A percentile compares a stretch with the other conserved stretches of the same genome.
Evolutionary conservation across 1,140 invertebrate genomes (phyloP).

Genomic region (Helicoverpa zea): DNA sequence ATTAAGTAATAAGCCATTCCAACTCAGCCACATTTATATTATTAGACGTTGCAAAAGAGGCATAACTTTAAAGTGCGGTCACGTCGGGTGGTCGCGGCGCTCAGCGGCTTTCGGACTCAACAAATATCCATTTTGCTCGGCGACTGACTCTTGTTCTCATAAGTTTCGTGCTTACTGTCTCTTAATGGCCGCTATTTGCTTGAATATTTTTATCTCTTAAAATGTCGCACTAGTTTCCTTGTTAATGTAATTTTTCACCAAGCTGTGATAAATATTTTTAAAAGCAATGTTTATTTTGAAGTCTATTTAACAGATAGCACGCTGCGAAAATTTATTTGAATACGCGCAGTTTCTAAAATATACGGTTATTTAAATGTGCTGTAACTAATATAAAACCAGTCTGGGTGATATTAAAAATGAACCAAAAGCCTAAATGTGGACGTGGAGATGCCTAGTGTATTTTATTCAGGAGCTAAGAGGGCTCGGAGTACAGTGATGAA

Average conservation of each 20-base stretch:
- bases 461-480: slow-evolving; percentile 55
- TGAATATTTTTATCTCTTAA: slow-evolving; percentile 45
- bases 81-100: slow-evolving; percentile 46
- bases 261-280: not conserved
- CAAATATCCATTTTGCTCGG: slow-evolving; percentile 63
- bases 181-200: slow-evolving; percentile 49
- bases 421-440: slow-evolving; percentile 40
- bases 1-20: slow-evolving; percentile 30
- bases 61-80: slow-evolving; percentile 59
- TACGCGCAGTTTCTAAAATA: not conserved
- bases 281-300: slow-evolving; percentile 20
- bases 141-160: slow-evolving; percentile 48
- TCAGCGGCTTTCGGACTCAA: slow-evolving; percentile 53
- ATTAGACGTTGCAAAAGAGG: slow-evolving; percentile 43
- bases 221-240: slow-evolving; percentile 7
- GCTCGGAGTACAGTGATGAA: slow-evolving; percentile 55
- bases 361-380: not conserved
- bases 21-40: slow-evolving; percentile 12
- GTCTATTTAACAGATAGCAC: not conserved
- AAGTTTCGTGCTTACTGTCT: slow-evolving; percentile 55
- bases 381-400: not conserved
- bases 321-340: not conserved
- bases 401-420: slow-evolving; percentile 7
- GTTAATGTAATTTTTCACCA: slow-evolving; percentile 16
- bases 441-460: slow-evolving; percentile 45